phyloP scores from a whole-genome alignment of 64 coral and sea anemone genomes.

The Actinia equina region DNA sequence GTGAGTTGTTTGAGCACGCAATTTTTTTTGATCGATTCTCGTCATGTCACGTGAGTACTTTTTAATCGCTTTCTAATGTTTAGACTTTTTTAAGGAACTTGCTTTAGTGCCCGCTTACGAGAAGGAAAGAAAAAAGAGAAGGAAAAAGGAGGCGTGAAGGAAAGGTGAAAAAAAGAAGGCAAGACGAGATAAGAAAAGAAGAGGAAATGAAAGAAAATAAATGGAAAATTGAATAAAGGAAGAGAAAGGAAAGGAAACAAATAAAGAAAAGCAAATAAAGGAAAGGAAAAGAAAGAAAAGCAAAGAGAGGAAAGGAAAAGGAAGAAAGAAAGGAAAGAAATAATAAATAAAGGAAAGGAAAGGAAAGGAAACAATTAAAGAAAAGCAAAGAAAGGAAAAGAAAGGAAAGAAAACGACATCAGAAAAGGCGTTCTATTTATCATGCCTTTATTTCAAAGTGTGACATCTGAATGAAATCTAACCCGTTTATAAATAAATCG shows the following conservation, averaged over 20 bases:
- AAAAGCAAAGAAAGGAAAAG: too few relatives aligned
- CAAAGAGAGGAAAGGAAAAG: neutral
- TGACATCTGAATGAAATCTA: neutral
- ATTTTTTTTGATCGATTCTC: neutral
- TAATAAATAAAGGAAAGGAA: neutral
- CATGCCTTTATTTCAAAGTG: neutral
- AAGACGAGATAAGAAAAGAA: neutral
- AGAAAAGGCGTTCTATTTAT: neutral
- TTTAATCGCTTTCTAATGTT: neutral
- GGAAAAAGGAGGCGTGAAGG: neutral
- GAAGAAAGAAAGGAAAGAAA: neutral
- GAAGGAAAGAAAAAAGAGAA: neutral
- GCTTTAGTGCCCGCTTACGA: neutral
- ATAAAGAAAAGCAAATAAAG: neutral
- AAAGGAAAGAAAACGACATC: too few relatives aligned
- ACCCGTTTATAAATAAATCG: neutral
- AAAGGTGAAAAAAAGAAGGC: neutral
- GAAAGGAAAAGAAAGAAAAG: neutral
- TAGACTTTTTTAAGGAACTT: neutral
- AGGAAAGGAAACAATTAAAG: too few relatives aligned
- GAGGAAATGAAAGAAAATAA: neutral
- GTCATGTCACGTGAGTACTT: neutral
- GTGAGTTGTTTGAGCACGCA: neutral
- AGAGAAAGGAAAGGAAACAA: neutral
- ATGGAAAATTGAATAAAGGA: neutral